A percentile compares a stretch with the other conserved stretches of the same genome.
phyloP scores from a whole-genome alignment of 2,113 vertebrate species.

The Xyrauchen texanus region DNA sequence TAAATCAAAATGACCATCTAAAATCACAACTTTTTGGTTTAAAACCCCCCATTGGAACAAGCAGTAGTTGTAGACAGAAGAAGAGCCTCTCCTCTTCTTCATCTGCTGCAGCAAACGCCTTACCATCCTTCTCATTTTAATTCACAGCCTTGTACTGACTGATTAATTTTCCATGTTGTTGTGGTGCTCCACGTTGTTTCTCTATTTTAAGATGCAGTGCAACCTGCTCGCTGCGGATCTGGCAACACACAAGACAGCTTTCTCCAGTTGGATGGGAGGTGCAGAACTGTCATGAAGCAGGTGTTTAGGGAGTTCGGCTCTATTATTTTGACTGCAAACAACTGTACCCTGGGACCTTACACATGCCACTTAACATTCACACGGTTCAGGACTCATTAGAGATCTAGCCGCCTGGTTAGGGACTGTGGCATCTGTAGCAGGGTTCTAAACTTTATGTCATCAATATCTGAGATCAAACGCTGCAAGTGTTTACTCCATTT shows the following conservation, averaged over 20 bases:
- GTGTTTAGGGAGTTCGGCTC: constrained; percentile 67
- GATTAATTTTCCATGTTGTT: constrained; percentile 48
- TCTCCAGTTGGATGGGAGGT: constrained; percentile 59
- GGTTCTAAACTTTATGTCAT: constrained; percentile 74
- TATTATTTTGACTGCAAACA: constrained; percentile 65
- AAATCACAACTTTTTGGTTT: too few relatives aligned
- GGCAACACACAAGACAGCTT: constrained; percentile 54
- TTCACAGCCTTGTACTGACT: constrained; percentile 37
- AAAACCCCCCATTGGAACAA: neutral
- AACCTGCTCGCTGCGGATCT: constrained; percentile 50
- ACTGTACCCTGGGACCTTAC: constrained; percentile 72
- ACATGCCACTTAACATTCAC: constrained; percentile 79
- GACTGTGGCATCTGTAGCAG: constrained; percentile 74
- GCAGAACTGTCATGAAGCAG: constrained; percentile 68
- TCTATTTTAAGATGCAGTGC: constrained; percentile 54
- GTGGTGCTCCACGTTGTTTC: constrained; percentile 38
- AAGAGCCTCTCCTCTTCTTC: neutral
- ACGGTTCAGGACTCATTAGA: constrained; percentile 75
- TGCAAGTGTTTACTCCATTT: constrained; percentile 71
- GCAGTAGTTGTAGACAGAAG: neutral
- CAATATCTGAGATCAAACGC: constrained; percentile 73
- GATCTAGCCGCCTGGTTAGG: constrained; percentile 68
- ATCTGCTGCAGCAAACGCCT: neutral
- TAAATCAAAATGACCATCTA: too few relatives aligned
- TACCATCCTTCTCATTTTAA: constrained; percentile 32